Base-by-base conservation (phyloP, 2,888 invertebrate genomes). In the Tinea semifulvella region DNA sequence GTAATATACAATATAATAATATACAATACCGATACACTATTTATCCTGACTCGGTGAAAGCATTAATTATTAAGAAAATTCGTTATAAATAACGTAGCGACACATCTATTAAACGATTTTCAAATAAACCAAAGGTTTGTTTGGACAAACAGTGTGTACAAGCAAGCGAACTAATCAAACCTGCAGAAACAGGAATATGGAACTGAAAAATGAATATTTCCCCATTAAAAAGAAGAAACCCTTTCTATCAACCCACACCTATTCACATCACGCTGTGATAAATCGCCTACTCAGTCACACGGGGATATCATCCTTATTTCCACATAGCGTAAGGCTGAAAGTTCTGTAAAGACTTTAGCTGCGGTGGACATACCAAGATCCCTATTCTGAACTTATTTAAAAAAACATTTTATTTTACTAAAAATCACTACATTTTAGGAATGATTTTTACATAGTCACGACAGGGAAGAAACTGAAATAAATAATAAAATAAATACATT, bases 161-260 rank as follows among this genome's bases (percentile, higher is more conserved):
- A n/a, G 11, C 26, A 26, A 26, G 11, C 26, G 11, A 26, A 26
- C 26, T 26, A 31, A 31, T 31, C 31, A 31, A 31, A 31, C 11
- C 2, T n/a, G 13, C 31, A 31, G 31, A 31, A 31, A 31, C 31
- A 31, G 31, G 14, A 31, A 31, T 13, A 14, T 31, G 36, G 22
- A 40, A n/a, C n/a, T n/a, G n/a, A n/a, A 22, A 22, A 40, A 22
- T 40, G 11, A 70, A 73, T 69, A 69, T 68, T 62, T 61, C 61
- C 63, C 61, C 60, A 61, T 62, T 61, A 59, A 69, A 72, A 58
- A 69, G 57, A 63, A 65, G 61, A 40, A 40, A 17, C 40, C 22
- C 40, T 55, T 55, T 57, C 58, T 60, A 56, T 60, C 61, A 60
- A 56, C 55, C 51, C 52, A 55, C 60, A 65, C 61, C 63, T 62